Evolutionary conservation across 2,888 invertebrate species (phyloP), one percentile per base, ranked within the genome.

Genomic region (Drosophila tripunctata): DNA sequence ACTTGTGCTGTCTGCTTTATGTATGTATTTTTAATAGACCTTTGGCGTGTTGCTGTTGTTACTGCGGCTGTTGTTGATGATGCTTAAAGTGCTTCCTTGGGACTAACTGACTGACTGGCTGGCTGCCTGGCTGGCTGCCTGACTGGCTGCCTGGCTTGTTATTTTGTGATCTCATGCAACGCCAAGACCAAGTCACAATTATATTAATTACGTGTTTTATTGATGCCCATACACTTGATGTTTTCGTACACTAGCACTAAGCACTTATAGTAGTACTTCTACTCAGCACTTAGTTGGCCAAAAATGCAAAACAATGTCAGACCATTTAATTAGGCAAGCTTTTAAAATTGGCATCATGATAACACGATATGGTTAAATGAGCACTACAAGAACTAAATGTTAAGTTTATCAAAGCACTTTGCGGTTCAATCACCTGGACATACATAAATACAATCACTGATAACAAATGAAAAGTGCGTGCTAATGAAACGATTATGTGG

Each of bases 131-230:
- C n/a, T n/a, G 31, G 19, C 15, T 43, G 60, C 7, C 24, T 24
- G 24, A 8, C 10, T 10, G 27, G 12, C 40, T 31, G 8, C 33
- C 24, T 27, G 22, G 24, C 60, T 56, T 64, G 51, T 60, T 78
- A 75, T 67, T 75, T 65, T 67, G 58, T 65, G 65, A 66, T 75
- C 58, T 67, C 63, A 71, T 77, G 79, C 64, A 67, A 65, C 54
- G 56, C 54, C 55, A 22, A 45, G 35, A 38, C 36, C 48, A 55
- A 66, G 57, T 65, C 71, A 56, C 74, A 78, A 87, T 88, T 86
- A 88, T 80, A 85, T 81, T 81, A 85, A 87, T 77, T 81, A 88
- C 60, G 85, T 88, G 85, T 76, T 80, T 73, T 72, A 84, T 75
- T 84, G 72, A 67, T 78, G 75, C 67, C 67, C 19, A 24, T 43